Percentiles rank a stretch among this genome's conserved stretches.
phyloP scores from a whole-genome alignment of 2,797 vertebrate species.

The Emys orbicularis region DNA sequence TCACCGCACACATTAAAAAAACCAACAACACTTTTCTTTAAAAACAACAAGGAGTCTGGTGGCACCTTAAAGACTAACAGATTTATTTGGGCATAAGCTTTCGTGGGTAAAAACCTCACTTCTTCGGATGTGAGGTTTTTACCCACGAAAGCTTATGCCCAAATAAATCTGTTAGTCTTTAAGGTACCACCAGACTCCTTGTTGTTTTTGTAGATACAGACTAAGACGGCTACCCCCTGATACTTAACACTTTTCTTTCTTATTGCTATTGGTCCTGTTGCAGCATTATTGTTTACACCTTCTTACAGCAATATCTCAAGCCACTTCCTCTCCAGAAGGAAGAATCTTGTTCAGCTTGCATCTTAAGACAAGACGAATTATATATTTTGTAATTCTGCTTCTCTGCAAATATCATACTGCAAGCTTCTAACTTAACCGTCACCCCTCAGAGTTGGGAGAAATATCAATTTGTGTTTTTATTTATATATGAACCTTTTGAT shows the following conservation, averaged over 20 bases:
- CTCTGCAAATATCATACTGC: neutral
- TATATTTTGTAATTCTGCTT: neutral
- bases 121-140: too few relatives aligned
- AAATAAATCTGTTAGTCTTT: too few relatives aligned
- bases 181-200: too few relatives aligned
- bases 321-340: neutral
- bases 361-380: neutral
- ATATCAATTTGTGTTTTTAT: neutral
- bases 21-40: neutral
- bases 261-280: neutral
- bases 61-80: too few relatives aligned
- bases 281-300: neutral
- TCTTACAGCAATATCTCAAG: neutral
- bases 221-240: too few relatives aligned
- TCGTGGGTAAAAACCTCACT: too few relatives aligned
- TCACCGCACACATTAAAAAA: accelerated
- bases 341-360: neutral
- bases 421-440: neutral
- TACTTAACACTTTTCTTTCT: neutral
- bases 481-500: neutral
- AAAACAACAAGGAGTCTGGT: too few relatives aligned
- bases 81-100: too few relatives aligned
- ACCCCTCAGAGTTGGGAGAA: neutral
- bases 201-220: too few relatives aligned
- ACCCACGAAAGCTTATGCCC: too few relatives aligned